These are phyloP conservation scores for Heliconius congener DNA, from an alignment of 1,140 invertebrate species.

Conservation along the genomic window DNA sequence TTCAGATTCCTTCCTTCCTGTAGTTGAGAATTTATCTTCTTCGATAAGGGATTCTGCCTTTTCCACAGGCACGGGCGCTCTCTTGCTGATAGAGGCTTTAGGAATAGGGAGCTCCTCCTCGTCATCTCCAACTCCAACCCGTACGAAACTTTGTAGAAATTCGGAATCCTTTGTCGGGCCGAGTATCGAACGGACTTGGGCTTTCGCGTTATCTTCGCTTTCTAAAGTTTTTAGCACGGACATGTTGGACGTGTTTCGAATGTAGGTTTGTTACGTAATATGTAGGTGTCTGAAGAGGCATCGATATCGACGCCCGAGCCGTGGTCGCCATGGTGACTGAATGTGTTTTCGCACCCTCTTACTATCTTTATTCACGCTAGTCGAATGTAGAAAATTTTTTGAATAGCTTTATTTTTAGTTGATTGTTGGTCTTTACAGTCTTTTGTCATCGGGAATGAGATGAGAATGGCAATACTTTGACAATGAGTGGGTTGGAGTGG, in stretches of 20 bases:
- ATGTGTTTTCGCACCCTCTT: constrained; percentile 72
- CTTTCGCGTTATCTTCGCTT: constrained; percentile 62
- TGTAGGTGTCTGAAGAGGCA: constrained; percentile 62
- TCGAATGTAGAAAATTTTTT: neutral
- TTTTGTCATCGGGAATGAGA: too few species aligned
- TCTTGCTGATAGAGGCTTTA: constrained; percentile 76
- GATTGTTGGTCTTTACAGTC: too few species aligned
- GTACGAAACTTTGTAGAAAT: constrained; percentile 88
- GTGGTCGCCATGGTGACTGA: constrained; percentile 69
- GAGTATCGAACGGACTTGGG: constrained; percentile 79
- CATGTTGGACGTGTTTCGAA: constrained; percentile 22
- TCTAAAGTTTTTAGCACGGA: constrained; percentile 48
- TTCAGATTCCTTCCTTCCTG: constrained; percentile 61
- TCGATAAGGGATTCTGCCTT: constrained; percentile 52
- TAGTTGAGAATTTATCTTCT: constrained; percentile 53
- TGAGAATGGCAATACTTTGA: too few species aligned
- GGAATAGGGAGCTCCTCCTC: constrained; percentile 68
- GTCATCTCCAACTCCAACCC: constrained; percentile 82
- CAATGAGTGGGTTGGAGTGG: too few species aligned
- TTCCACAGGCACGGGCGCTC: constrained; percentile 63
- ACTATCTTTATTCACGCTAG: constrained; percentile 43
- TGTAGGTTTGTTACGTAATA: constrained; percentile 57
- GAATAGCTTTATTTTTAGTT: neutral
- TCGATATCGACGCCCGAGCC: constrained; percentile 68
- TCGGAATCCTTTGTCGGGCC: constrained; percentile 86